phyloP scores from a whole-genome alignment of 2,888 invertebrate genomes.

The Drosophila setosimentum region DNA sequence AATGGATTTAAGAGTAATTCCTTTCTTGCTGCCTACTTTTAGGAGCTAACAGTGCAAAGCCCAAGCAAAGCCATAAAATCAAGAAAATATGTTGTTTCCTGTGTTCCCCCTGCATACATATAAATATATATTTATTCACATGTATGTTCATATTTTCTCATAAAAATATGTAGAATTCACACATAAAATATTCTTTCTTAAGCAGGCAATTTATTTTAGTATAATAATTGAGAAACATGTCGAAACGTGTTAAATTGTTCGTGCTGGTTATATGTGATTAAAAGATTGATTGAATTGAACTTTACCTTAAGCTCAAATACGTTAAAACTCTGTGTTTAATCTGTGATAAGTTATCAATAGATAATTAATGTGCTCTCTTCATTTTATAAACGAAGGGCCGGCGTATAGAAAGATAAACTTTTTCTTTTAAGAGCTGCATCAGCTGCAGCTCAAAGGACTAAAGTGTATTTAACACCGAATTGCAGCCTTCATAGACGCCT shows the following conservation, averaged over 20 bases:
- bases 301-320: neutral
- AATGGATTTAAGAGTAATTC: neutral
- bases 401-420: neutral
- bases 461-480: constrained; percentile 1
- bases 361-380: constrained; percentile 2
- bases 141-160: constrained; percentile 2
- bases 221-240: neutral
- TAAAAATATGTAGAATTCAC: neutral
- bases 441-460: constrained; percentile 5
- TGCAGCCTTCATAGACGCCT: constrained; percentile 6
- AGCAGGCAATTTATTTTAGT: neutral
- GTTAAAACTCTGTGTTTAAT: neutral
- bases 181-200: neutral
- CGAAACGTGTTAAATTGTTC: neutral
- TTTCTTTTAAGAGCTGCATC: constrained; percentile 3
- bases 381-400: constrained; percentile 1
- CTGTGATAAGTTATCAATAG: neutral
- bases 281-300: neutral
- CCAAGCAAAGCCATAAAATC: neutral
- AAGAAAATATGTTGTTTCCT: neutral
- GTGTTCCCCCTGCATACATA: neutral
- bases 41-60: neutral
- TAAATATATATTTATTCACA: constrained; percentile 11
- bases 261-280: too few species aligned
- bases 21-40: neutral